Base-by-base conservation (phyloP, 2,113 vertebrate genomes). In the Cyrtonyx montezumae region DNA sequence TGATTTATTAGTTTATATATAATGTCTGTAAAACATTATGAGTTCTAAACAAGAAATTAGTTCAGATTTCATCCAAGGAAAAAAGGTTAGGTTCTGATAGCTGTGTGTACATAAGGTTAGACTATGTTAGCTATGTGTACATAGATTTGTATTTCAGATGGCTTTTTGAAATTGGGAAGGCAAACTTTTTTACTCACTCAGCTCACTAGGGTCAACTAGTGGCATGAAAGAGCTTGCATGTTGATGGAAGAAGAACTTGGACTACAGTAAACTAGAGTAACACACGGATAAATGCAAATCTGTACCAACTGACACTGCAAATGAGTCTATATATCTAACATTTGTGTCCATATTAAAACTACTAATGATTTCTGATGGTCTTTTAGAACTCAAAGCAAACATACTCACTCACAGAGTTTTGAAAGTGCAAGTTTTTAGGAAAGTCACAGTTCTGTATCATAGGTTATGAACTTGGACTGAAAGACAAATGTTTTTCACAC, bases 221-320 rank as follows among this genome's bases (percentile, higher is more conserved):
- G 82, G 94, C 95, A 97, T 95, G 95, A 96, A 97, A 97, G 96
- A 98, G 94, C 97, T 98, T 98, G 97, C 95, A 97, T 98, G 97
- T 97, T 96, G 96, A 96, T 92, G 95, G 97, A 98, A 97, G 97
- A 96, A 97, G 97, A 97, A 97, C 96, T 81, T 97, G 97, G 97
- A 95, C 95, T 96, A 97, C 96, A 96, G 96, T 97, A 97, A 97
- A 96, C 88, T 96, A 93, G 94, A 96, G 94, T 96, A 95, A 97
- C 93, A 97, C 96, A 96, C 36, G 95, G 96, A 95, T 96, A 92
- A 97, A 97, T 95, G 96, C 94, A 97, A 97, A 97, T 97, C 96
- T 98, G 96, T 97, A 98, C 95, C 96, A 95, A 92, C 9, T 67
- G 46, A 17, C 7, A 8, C 1, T 2, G 0, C 7, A 9, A 46